Conservation (phyloP, 2,797 vertebrate genomes). For the Phalanger gymnotis region DNA sequence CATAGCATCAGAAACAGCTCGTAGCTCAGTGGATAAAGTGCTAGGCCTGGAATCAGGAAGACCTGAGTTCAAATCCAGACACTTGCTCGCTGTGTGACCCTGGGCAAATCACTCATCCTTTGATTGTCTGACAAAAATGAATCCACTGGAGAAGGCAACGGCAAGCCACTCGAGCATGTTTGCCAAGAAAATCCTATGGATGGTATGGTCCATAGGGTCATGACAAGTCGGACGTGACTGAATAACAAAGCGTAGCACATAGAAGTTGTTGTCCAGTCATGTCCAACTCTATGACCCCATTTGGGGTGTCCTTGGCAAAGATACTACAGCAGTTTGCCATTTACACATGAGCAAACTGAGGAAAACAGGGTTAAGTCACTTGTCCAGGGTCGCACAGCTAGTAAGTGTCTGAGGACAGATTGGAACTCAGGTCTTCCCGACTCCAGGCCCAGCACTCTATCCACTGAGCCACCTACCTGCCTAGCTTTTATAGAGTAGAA, state of each 20-base stretch:
- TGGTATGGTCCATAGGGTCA: not conserved
- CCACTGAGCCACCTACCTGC: not conserved
- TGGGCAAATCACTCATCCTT: not conserved
- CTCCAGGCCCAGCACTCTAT: not conserved
- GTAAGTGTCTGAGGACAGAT: not conserved
- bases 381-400: not conserved
- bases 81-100: not conserved
- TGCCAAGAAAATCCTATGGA: not conserved
- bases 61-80: no score
- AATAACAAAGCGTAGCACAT: not conserved
- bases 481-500: not conserved
- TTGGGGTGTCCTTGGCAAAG: not conserved
- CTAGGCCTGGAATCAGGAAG: no score
- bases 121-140: not conserved
- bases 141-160: not conserved
- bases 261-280: not conserved
- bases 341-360: not conserved
- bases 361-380: not conserved
- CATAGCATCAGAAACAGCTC: no score
- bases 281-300: not conserved
- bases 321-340: not conserved
- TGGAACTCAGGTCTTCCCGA: not conserved
- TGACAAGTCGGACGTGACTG: not conserved
- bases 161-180: not conserved
- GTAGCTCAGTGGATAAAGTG: no score